These are phyloP conservation scores for Harpegnathos saltator DNA, from an alignment of 1,140 invertebrate species.

Conservation along the genomic window DNA sequence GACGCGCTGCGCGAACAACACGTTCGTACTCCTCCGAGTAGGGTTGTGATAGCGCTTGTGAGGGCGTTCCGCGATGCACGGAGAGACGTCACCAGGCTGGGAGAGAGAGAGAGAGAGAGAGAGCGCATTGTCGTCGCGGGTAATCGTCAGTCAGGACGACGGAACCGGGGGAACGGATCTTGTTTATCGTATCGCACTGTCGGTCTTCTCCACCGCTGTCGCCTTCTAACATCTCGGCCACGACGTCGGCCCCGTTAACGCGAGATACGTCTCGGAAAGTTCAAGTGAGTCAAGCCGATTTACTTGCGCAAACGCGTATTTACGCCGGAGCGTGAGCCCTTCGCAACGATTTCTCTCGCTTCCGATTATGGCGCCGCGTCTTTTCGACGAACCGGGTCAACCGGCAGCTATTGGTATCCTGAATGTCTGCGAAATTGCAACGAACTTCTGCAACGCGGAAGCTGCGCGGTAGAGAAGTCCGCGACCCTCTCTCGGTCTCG, in stretches of 20 bases:
- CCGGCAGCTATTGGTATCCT: too few relatives aligned
- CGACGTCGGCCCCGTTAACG: background rate
- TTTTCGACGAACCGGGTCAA: background rate
- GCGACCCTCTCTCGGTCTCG: too few relatives aligned
- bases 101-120: too few relatives aligned
- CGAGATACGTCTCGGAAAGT: background rate
- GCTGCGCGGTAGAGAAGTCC: too few relatives aligned
- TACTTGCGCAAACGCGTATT: background rate
- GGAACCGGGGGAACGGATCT: too few relatives aligned
- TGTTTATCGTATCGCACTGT: background rate
- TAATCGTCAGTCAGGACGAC: conserved; percentile 12
- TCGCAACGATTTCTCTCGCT: background rate
- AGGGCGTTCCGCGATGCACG: conserved; percentile 13
- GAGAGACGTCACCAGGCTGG: background rate
- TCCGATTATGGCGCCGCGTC: background rate
- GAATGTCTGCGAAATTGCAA: too few relatives aligned
- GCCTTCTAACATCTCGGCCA: background rate
- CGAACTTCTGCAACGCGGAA: too few relatives aligned
- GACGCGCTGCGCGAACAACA: too few relatives aligned
- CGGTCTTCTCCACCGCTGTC: background rate
- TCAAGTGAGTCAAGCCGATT: conserved; percentile 11
- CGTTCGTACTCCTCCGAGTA: background rate
- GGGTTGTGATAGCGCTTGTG: conserved; percentile 18
- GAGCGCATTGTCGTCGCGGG: conserved; percentile 22
- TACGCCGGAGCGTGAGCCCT: background rate